A percentile compares a stretch with the other conserved stretches of the same genome.
phyloP scores from a whole-genome alignment of 2,113 vertebrate species.

The Lamprologus ornatipinnis region DNA sequence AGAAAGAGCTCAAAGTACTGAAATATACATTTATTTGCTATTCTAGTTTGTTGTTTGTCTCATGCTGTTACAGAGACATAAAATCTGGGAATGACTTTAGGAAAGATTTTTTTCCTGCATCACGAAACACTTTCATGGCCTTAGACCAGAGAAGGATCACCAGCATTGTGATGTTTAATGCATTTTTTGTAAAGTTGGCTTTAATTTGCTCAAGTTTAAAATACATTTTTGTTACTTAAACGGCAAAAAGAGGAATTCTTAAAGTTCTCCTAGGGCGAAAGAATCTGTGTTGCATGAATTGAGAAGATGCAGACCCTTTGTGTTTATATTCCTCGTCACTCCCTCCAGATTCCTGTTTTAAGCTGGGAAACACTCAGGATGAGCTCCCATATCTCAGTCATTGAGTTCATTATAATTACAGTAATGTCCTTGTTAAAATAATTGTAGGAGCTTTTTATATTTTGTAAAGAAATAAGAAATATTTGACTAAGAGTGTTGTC shows the following conservation, averaged over 20 bases:
- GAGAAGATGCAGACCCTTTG: not conserved
- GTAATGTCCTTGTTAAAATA: not conserved
- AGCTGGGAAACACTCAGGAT: not conserved
- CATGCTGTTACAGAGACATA: not conserved
- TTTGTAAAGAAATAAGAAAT: not conserved
- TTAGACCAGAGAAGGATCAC: not conserved
- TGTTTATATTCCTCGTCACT: not conserved
- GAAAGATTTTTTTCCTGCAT: not conserved
- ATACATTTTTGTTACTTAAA: not conserved
- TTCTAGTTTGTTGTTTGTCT: not conserved
- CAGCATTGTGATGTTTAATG: not conserved
- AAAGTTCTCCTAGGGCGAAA: no score
- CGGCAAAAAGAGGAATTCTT: not conserved
- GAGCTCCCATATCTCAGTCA: not conserved
- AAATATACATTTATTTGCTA: not conserved
- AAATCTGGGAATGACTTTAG: not conserved
- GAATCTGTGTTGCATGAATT: no score
- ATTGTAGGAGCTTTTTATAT: fast-evolving
- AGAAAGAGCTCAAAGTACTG: conserved; percentile 92
- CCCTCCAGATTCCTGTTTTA: not conserved
- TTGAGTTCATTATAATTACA: no score
- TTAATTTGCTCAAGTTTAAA: not conserved
- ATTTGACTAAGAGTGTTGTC: fast-evolving
- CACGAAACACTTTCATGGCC: not conserved
- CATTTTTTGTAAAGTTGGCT: not conserved